phyloP scores from a whole-genome alignment of 1,140 invertebrate genomes.

The Orius insidiosus region DNA sequence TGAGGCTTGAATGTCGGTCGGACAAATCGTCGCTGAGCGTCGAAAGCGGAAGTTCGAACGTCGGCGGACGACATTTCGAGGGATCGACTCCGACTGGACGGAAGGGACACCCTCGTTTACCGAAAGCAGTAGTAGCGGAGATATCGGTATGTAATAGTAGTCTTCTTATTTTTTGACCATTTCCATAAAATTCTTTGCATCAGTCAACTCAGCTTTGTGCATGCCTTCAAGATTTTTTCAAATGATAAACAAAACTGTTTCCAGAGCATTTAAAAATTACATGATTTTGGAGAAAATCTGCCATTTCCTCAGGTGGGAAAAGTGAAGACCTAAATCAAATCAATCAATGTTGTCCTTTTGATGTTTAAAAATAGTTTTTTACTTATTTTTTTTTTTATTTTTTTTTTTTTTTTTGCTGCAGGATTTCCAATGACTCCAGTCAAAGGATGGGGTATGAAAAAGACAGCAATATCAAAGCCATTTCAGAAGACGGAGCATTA shows the following conservation, averaged over 20 bases:
- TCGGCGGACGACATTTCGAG: constrained; percentile 40
- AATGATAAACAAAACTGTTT: too few species aligned
- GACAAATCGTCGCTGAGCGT: constrained; percentile 53
- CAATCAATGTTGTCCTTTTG: too few species aligned
- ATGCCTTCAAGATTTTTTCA: too few species aligned
- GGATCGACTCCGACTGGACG: constrained; percentile 94
- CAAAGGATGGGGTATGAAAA: constrained; percentile 12
- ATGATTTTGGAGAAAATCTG: too few species aligned
- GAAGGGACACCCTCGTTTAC: constrained; percentile 95
- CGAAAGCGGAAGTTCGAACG: constrained; percentile 34
- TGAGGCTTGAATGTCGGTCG: constrained; percentile 35
- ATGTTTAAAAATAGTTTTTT: too few species aligned
- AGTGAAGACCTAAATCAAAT: too few species aligned
- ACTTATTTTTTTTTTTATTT: too few species aligned
- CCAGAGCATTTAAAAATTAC: too few species aligned
- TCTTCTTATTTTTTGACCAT: too few species aligned
- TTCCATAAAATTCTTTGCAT: too few species aligned
- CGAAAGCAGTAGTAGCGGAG: constrained; percentile 83
- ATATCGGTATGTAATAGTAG: constrained; percentile 46
- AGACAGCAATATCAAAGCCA: constrained; percentile 14
- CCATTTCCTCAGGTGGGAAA: too few species aligned
- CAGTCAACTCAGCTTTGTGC: too few species aligned
- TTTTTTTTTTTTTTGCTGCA: constrained; percentile 3
- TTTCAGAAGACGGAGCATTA: constrained; percentile 14
- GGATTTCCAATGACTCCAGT: constrained; percentile 15